Conservation (phyloP, 2,888 invertebrate genomes). For the Pachliopta kotzebuea region DNA sequence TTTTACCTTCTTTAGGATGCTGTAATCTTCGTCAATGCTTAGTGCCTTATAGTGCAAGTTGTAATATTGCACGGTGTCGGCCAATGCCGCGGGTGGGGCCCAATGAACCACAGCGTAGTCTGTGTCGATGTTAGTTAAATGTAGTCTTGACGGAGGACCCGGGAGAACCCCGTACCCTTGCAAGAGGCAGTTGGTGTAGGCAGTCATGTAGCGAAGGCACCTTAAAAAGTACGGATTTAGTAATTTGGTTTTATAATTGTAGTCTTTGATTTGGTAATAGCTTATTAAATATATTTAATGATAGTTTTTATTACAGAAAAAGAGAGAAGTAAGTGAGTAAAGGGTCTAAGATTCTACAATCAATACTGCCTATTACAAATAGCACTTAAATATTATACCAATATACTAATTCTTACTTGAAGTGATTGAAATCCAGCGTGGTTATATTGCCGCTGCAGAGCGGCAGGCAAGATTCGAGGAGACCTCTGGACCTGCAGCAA, state of each 20-base stretch:
- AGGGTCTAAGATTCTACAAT: too few species aligned
- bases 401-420: slow-evolving; percentile 80
- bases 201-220: slow-evolving; percentile 90
- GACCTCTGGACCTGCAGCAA: slow-evolving; percentile 87
- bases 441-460: slow-evolving; percentile 90
- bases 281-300: too few species aligned
- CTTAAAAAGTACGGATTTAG: slow-evolving; percentile 37
- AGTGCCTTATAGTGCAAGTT: slow-evolving; percentile 82
- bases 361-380: too few species aligned
- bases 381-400: too few species aligned
- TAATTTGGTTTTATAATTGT: too few species aligned
- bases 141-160: slow-evolving; percentile 84
- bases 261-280: too few species aligned
- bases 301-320: too few species aligned
- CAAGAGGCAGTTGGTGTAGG: slow-evolving; percentile 90
- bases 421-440: slow-evolving; percentile 88
- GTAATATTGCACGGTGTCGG: slow-evolving; percentile 85
- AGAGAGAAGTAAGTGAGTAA: too few species aligned
- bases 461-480: slow-evolving; percentile 87
- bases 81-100: slow-evolving; percentile 85
- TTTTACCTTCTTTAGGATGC: slow-evolving; percentile 73
- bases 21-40: slow-evolving; percentile 78
- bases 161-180: slow-evolving; percentile 92
- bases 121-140: slow-evolving; percentile 86
- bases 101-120: slow-evolving; percentile 90